These are phyloP conservation scores for Brienomyrus brachyistius DNA, from an alignment of 2,113 vertebrate genomes.

Conservation along the genomic window DNA sequence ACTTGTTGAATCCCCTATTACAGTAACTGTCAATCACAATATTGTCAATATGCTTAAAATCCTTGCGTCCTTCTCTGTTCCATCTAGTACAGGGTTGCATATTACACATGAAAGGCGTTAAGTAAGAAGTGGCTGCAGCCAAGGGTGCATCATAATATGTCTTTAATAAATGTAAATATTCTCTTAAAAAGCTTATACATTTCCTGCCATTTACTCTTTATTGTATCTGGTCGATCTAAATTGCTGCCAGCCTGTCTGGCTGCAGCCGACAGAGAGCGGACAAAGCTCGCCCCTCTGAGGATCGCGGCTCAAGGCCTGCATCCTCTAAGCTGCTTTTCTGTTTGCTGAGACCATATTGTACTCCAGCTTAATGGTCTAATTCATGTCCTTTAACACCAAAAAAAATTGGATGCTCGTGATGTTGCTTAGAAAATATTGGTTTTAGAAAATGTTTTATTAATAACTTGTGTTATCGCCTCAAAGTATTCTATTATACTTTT, in stretches of 20 bases:
- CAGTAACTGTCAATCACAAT: background rate
- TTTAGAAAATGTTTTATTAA: background rate
- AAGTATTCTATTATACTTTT: background rate
- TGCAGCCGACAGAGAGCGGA: background rate
- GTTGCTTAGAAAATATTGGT: background rate
- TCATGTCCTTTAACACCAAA: background rate
- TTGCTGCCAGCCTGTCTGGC: background rate
- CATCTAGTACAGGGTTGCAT: background rate
- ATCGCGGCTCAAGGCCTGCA: background rate
- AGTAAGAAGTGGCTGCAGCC: background rate
- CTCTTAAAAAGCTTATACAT: background rate
- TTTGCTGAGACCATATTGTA: conserved; percentile 5
- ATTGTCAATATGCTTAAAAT: background rate
- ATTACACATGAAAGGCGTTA: background rate
- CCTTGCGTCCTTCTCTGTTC: background rate
- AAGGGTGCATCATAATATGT: background rate
- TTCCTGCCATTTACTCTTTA: background rate
- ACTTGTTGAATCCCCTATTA: background rate
- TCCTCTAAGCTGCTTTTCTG: background rate
- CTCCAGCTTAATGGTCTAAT: background rate
- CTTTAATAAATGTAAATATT: background rate
- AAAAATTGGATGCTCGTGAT: too few relatives aligned
- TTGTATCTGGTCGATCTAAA: background rate
- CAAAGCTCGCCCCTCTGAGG: background rate
- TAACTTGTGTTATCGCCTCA: background rate